These are phyloP conservation scores for Adelges cooleyi DNA, from an alignment of 1,140 invertebrate genomes.

Conservation along the genomic window DNA sequence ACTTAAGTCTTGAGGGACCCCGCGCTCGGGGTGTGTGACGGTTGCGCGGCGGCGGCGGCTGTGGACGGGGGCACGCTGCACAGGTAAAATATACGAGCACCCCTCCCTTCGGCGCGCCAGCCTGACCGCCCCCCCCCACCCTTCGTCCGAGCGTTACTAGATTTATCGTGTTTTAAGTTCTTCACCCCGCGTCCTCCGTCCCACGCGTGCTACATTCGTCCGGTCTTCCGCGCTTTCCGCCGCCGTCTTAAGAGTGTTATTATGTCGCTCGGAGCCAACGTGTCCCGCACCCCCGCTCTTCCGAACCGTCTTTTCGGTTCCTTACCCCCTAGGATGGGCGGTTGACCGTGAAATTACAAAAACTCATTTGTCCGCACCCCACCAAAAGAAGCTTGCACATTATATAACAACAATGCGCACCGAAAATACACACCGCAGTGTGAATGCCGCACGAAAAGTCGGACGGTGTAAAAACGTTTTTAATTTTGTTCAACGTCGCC, in stretches of 20 bases:
- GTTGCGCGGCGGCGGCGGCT: too few species aligned
- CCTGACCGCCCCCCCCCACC: neutral
- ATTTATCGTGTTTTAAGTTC: slow-evolving; percentile 27
- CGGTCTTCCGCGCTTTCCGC: too few species aligned
- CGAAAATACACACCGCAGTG: too few species aligned
- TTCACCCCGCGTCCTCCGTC: neutral
- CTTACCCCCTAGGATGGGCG: neutral
- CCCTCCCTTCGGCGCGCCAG: neutral
- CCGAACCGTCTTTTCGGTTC: neutral
- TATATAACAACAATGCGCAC: too few species aligned
- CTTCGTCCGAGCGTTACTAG: neutral
- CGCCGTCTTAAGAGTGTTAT: too few species aligned
- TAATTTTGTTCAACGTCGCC: too few species aligned
- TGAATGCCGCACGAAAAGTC: too few species aligned
- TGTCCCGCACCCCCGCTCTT: too few species aligned
- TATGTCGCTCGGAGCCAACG: too few species aligned
- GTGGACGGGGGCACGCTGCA: neutral
- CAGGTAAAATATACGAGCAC: slow-evolving; percentile 23
- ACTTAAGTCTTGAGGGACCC: slow-evolving; percentile 23
- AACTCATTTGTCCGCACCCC: neutral
- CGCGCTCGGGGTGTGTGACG: too few species aligned
- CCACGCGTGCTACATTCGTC: neutral
- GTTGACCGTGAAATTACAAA: slow-evolving; percentile 24
- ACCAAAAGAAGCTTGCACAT: too few species aligned
- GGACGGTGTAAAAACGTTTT: too few species aligned